Evolutionary conservation across 2,113 vertebrate genomes (phyloP), one percentile per base, ranked within the genome.

Genomic region (Megaceryle torquata): DNA sequence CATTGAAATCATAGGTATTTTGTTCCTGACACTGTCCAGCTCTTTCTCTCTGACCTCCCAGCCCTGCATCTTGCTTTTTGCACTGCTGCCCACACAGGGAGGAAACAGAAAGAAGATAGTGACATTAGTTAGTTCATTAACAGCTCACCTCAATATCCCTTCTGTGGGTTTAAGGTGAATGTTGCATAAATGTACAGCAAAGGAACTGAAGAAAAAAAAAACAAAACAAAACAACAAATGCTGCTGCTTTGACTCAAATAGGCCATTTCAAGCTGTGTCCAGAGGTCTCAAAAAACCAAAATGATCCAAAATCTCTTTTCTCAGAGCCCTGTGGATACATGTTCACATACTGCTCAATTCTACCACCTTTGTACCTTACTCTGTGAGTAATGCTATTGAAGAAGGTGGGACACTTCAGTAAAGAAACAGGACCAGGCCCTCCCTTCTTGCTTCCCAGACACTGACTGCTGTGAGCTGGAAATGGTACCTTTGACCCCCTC

Each of bases 331-430:
- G 0, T 13, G 18, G 60, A 37, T 60, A 71, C 11, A 8, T 4
- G 14, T n/a, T 59, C 56, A 60, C 0, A 0, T 46, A 11, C 33
- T n/a, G 33, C 46, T 0, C 0, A 65, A 71, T 90, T 68, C 68
- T 77, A 43, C 39, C 39, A 10, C 61, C 41, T 86, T 79, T 44
- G 13, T 22, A 76, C 51, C 54, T 77, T 65, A 26, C 31, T 76
- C 25, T 0, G 1, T 9, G 50, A 84, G 72, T 68, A 77, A 24
- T 9, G 31, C n/a, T 71, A 13, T 5, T 65, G 74, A 72, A 83
- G 53, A 86, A 76, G n/a, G 50, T 43, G 54, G 14, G 39, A 43
- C 4, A 43, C 22, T 56, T 68, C 48, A 60, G 24, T 18, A 61
- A 54, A 29, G 46, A 69, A 79, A 64, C 15, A 68, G 29, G 61